Percentiles rank a stretch among this genome's conserved stretches.
Conservation (phyloP, 2,113 vertebrate species). For the Scomber colias region DNA sequence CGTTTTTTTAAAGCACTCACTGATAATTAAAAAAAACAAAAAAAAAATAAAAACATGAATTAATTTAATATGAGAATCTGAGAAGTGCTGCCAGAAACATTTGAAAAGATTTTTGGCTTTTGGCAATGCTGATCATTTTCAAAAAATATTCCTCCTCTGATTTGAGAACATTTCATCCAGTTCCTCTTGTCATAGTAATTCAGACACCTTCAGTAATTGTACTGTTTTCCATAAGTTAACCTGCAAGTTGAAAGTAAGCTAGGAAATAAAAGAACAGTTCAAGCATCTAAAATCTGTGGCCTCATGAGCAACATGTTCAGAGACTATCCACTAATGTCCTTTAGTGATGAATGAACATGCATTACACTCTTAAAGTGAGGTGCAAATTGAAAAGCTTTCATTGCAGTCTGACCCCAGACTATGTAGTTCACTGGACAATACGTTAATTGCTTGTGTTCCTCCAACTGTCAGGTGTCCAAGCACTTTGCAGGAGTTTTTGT, state of each 20-base stretch:
- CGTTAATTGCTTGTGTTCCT: slow-evolving; percentile 50
- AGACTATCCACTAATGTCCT: slow-evolving; percentile 35
- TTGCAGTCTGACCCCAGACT: slow-evolving; percentile 33
- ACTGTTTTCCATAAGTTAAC: neutral
- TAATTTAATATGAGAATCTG: too few species aligned
- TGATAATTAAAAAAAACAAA: too few species aligned
- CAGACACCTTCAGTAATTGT: neutral
- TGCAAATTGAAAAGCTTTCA: slow-evolving; percentile 59
- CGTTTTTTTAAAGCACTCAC: too few species aligned
- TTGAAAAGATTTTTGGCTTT: neutral
- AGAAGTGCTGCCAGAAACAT: neutral
- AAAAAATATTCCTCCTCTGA: neutral
- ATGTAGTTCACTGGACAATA: slow-evolving; percentile 63
- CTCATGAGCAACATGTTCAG: neutral
- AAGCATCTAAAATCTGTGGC: slow-evolving; percentile 17
- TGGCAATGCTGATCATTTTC: neutral
- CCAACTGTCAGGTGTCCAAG: slow-evolving; percentile 21
- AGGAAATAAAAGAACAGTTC: neutral
- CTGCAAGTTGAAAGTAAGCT: slow-evolving; percentile 3
- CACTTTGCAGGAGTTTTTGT: slow-evolving; percentile 6
- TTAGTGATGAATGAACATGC: slow-evolving; percentile 44
- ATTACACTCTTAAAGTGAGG: slow-evolving; percentile 40
- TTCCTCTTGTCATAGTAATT: neutral
- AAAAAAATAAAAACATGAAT: too few species aligned
- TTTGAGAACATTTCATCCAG: neutral